phyloP scores from a whole-genome alignment of 2,888 invertebrate genomes.

The Fragum whitleyi region DNA sequence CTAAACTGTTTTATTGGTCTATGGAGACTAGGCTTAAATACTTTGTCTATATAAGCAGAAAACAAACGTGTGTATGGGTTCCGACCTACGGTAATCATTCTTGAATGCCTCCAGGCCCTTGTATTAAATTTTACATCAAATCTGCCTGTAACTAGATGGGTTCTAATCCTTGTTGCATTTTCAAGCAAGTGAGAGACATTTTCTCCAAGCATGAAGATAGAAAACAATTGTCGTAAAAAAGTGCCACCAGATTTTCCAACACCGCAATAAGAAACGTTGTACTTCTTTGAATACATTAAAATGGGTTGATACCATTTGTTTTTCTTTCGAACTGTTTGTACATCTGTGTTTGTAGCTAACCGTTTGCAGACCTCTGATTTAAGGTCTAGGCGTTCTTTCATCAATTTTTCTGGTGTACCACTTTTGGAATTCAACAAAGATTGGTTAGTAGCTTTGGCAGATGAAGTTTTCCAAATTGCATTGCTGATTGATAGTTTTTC shows the following conservation, averaged over 20 bases:
- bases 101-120: background rate
- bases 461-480: too few relatives aligned
- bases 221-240: background rate
- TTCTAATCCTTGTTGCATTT: background rate
- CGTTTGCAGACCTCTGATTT: background rate
- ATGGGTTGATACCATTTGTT: background rate
- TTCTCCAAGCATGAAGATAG: background rate
- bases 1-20: background rate
- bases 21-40: background rate
- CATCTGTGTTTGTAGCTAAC: background rate
- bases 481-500: too few relatives aligned
- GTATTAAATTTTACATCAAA: background rate
- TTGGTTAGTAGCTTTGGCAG: too few relatives aligned
- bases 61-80: background rate
- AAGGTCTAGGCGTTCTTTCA: background rate
- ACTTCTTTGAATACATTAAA: background rate
- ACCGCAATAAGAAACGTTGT: background rate
- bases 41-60: background rate
- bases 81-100: background rate
- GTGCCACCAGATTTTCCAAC: conserved; percentile 1
- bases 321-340: background rate
- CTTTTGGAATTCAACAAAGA: too few relatives aligned
- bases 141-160: background rate
- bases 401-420: background rate
- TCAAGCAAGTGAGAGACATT: background rate